Conservation (phyloP, 2,113 vertebrate species). For the Hystrix cristata region DNA sequence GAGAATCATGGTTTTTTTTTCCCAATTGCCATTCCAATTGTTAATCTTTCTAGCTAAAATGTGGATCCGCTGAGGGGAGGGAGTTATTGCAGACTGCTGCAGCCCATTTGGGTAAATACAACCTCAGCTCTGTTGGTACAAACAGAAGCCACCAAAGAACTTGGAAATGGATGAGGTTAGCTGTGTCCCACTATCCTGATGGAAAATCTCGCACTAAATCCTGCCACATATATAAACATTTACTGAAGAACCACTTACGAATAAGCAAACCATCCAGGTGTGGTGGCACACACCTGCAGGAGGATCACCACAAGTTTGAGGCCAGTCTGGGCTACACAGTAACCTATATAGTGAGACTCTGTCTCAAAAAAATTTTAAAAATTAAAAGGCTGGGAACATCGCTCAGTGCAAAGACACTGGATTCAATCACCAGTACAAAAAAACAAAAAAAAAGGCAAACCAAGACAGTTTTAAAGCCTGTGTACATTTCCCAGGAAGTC, state of each 20-base stretch:
- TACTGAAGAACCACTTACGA: not conserved
- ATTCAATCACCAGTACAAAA: not conserved
- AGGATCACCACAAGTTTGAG: not conserved
- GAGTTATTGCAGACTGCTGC: not conserved
- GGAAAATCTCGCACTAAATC: constrained; percentile 13
- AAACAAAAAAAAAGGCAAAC: not conserved
- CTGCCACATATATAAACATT: not conserved
- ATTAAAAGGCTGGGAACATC: not conserved
- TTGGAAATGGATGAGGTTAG: not conserved
- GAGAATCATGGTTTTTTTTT: not conserved
- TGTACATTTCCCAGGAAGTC: not conserved
- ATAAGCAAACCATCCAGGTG: not conserved
- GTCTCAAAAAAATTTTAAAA: not conserved
- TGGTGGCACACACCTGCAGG: not conserved
- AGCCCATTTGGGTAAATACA: not conserved
- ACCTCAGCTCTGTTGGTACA: not conserved
- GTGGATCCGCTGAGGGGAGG: not conserved
- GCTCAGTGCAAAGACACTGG: not conserved
- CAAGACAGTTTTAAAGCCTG: constrained; percentile 3
- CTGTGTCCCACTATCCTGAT: not conserved
- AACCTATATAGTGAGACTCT: not conserved
- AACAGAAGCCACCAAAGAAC: not conserved
- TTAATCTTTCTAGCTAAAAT: constrained; percentile 10
- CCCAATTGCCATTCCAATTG: not conserved
- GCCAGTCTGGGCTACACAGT: not conserved